phyloP scores from a whole-genome alignment of 2,113 vertebrate genomes.

The Puma concolor region DNA sequence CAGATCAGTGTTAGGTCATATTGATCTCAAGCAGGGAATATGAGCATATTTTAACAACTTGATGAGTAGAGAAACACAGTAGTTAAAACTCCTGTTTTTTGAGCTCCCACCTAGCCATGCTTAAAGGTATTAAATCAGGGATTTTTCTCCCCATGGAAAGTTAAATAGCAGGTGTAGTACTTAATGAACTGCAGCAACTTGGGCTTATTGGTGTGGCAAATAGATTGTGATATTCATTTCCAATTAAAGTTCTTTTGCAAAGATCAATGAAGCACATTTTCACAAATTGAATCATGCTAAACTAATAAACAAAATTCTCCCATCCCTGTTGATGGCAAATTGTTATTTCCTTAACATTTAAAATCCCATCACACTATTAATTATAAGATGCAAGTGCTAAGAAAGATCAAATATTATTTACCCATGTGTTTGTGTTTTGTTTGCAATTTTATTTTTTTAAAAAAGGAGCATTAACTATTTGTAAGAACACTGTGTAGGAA shows the following conservation, averaged over 20 bases:
- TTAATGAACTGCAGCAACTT: slow-evolving; percentile 86
- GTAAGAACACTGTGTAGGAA: slow-evolving; percentile 64
- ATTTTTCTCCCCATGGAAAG: slow-evolving; percentile 79
- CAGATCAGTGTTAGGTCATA: neutral
- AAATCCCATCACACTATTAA: slow-evolving; percentile 87
- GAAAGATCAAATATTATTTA: slow-evolving; percentile 80
- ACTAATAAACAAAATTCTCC: slow-evolving; percentile 89
- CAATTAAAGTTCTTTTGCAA: slow-evolving; percentile 89
- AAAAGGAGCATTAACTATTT: slow-evolving; percentile 63
- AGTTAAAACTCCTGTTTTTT: slow-evolving; percentile 40
- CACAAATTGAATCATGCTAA: slow-evolving; percentile 88
- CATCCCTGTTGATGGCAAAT: slow-evolving; percentile 82
- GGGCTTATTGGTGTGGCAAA: slow-evolving; percentile 87
- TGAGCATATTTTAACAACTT: neutral
- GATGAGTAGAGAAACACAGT: slow-evolving; percentile 47
- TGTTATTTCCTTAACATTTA: slow-evolving; percentile 86
- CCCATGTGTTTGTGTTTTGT: slow-evolving; percentile 76
- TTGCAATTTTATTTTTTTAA: slow-evolving; percentile 73
- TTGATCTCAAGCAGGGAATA: slow-evolving; percentile 14
- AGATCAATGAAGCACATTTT: slow-evolving; percentile 90
- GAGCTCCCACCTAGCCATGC: slow-evolving; percentile 58
- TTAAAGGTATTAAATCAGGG: slow-evolving; percentile 81
- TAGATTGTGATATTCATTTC: slow-evolving; percentile 89
- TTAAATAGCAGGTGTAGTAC: slow-evolving; percentile 88
- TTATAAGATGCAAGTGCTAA: slow-evolving; percentile 84